Conservation (phyloP, 2,888 invertebrate genomes). For the Strigamia crassipes region DNA sequence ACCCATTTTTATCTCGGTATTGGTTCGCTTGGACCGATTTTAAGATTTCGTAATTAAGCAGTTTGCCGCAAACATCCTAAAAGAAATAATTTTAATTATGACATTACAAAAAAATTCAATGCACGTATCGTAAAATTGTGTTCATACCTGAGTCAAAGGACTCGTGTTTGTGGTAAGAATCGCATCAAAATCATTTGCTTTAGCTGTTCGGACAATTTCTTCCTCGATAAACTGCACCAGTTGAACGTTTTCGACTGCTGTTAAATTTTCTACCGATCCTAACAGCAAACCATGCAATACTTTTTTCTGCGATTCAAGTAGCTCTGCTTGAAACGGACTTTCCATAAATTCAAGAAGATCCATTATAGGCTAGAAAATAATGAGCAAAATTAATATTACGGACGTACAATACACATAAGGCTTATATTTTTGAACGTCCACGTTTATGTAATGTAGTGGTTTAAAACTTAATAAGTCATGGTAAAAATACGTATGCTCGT, state of each 20-base stretch:
- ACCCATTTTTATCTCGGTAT: constrained; percentile 73
- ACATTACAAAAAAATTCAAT: too few species aligned
- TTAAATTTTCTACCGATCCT: constrained; percentile 72
- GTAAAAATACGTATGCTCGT: too few species aligned
- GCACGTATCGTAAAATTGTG: too few species aligned
- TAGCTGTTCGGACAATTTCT: constrained; percentile 71
- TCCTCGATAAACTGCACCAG: constrained; percentile 79
- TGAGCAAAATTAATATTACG: too few species aligned
- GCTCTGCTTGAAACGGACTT: constrained; percentile 68
- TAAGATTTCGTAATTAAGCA: constrained; percentile 77
- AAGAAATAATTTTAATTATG: too few species aligned
- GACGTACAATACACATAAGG: too few species aligned
- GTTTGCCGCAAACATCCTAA: constrained; percentile 79
- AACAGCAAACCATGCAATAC: constrained; percentile 86
- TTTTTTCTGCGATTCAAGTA: constrained; percentile 65
- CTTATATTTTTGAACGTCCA: too few species aligned
- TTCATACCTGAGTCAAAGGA: constrained; percentile 77
- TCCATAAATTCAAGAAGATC: constrained; percentile 64
- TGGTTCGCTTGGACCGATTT: constrained; percentile 80
- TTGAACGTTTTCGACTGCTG: constrained; percentile 74
- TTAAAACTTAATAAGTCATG: too few species aligned
- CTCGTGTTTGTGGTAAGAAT: constrained; percentile 87
- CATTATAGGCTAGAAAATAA: too few species aligned
- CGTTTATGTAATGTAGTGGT: too few species aligned
- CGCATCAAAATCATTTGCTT: constrained; percentile 69